Percentiles rank a stretch among this genome's conserved stretches.
Evolutionary conservation across 2,888 invertebrate genomes (phyloP).

Genomic region (Spicauda simplicius): DNA sequence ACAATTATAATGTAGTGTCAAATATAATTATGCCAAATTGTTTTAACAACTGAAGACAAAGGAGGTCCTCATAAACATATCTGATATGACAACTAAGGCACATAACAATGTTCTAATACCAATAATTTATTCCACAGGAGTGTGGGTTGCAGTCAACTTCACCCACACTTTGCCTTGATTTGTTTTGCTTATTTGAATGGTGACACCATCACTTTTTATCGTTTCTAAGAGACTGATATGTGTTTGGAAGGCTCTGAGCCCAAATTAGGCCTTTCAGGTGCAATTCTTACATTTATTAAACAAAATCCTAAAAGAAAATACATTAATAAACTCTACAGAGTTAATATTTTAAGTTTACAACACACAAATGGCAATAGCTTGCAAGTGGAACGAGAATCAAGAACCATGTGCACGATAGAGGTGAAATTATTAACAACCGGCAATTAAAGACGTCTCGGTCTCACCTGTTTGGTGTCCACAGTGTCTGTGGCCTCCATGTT

Average conservation of each 20-base stretch:
- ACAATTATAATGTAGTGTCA: neutral
- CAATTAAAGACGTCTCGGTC: constrained; percentile 64
- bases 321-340: neutral
- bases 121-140: constrained; percentile 78
- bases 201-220: constrained; percentile 51
- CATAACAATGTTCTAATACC: constrained; percentile 70
- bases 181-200: constrained; percentile 60
- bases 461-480: constrained; percentile 88
- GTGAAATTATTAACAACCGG: constrained; percentile 73
- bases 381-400: constrained; percentile 7
- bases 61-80: constrained; percentile 53
- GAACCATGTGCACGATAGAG: constrained; percentile 55
- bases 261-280: constrained; percentile 17
- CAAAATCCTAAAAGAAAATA: neutral
- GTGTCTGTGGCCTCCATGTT: constrained; percentile 87
- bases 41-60: constrained; percentile 52
- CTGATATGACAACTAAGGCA: constrained; percentile 68
- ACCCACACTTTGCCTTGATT: constrained; percentile 79
- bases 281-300: neutral
- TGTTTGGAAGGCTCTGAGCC: neutral
- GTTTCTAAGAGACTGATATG: constrained; percentile 30
- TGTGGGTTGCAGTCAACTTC: constrained; percentile 75
- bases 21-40: constrained; percentile 24
- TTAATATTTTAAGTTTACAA: neutral
- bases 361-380: constrained; percentile 2